Evolutionary conservation across 2,113 vertebrate genomes (phyloP).

Genomic region (Mustelus asterias): DNA sequence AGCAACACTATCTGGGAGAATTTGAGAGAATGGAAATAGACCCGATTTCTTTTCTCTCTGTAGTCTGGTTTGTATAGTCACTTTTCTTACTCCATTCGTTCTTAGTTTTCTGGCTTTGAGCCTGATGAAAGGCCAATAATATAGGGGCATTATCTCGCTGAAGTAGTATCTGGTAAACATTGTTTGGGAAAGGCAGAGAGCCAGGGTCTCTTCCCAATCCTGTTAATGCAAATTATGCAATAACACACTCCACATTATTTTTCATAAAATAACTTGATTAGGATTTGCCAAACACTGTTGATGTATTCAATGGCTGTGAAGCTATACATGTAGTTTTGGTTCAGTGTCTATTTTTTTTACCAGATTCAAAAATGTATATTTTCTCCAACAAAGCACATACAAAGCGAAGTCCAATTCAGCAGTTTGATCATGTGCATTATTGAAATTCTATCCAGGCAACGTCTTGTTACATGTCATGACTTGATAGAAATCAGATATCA

Average conservation of each 20-base stretch:
- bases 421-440: not conserved
- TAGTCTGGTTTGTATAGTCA: not conserved
- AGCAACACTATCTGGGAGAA: constrained; percentile 18
- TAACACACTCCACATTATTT: not conserved
- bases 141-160: not conserved
- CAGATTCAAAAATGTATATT: not conserved
- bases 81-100: not conserved
- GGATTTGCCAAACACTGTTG: not conserved
- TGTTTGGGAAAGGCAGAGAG: not conserved
- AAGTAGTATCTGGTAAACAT: not conserved
- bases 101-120: not conserved
- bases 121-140: not conserved
- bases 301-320: not conserved
- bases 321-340: not conserved
- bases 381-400: not conserved
- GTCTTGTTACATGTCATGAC: not conserved
- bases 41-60: constrained; percentile 10
- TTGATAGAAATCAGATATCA: not conserved
- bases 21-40: constrained; percentile 26
- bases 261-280: not conserved
- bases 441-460: not conserved
- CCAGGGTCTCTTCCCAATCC: not conserved
- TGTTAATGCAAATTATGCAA: not conserved
- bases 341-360: not conserved
- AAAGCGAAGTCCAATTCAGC: not conserved